Evolutionary conservation across 2,888 invertebrate genomes (phyloP).

Genomic region (Miltochrista miniata): DNA sequence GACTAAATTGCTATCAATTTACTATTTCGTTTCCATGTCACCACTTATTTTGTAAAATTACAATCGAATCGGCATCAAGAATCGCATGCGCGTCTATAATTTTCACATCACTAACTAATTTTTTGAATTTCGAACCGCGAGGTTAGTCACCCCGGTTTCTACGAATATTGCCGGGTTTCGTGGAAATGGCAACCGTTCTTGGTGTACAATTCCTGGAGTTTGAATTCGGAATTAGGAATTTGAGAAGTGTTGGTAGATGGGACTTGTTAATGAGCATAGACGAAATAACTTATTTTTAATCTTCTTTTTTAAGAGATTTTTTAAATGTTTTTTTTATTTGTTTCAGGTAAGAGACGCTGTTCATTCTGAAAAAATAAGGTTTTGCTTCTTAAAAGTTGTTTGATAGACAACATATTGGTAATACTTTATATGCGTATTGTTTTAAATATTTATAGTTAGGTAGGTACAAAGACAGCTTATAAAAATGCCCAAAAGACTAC

Average conservation of each 20-base stretch:
- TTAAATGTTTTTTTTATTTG: constrained; percentile 21
- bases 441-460: too few relatives aligned
- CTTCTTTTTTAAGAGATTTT: background rate
- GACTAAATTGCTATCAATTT: constrained; percentile 51
- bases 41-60: constrained; percentile 38
- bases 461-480: too few relatives aligned
- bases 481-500: background rate
- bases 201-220: constrained; percentile 36
- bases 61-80: constrained; percentile 8
- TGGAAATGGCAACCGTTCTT: constrained; percentile 31
- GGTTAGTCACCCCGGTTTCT: constrained; percentile 38
- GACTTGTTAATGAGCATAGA: constrained; percentile 32
- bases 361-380: background rate
- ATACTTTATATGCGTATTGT: background rate
- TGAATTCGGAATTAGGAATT: constrained; percentile 43
- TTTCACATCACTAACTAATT: constrained; percentile 34
- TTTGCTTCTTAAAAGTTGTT: too few relatives aligned
- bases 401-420: too few relatives aligned
- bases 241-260: constrained; percentile 38
- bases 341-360: constrained; percentile 48
- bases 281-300: constrained; percentile 12
- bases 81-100: constrained; percentile 28
- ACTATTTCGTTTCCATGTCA: constrained; percentile 52
- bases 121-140: constrained; percentile 13
- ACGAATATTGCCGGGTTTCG: constrained; percentile 26